Conservation (phyloP, 2,113 vertebrate species). For the Pimephales promelas region DNA sequence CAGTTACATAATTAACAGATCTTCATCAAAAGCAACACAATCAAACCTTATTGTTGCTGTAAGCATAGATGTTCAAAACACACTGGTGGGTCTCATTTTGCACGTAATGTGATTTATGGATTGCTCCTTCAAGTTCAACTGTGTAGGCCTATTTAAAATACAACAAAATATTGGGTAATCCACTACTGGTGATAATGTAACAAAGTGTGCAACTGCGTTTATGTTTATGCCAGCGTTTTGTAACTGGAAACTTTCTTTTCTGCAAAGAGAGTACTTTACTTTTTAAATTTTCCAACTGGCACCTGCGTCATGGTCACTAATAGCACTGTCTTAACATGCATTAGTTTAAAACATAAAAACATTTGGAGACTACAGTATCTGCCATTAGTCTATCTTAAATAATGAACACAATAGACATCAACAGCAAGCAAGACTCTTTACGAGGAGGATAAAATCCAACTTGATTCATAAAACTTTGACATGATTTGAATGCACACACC, state of each 20-base stretch:
- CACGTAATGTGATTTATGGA: constrained; percentile 4
- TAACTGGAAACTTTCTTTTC: background rate
- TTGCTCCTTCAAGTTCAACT: constrained; percentile 20
- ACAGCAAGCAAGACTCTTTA: background rate
- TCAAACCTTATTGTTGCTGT: background rate
- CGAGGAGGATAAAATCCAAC: background rate
- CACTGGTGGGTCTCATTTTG: background rate
- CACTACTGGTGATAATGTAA: background rate
- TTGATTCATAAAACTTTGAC: constrained; percentile 12
- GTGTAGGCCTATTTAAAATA: background rate
- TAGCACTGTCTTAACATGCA: background rate
- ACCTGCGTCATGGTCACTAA: background rate
- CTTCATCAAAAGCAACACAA: constrained; percentile 1
- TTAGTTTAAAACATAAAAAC: too few species aligned
- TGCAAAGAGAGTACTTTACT: background rate
- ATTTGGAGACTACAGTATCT: background rate
- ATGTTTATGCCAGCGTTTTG: background rate
- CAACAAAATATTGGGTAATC: background rate
- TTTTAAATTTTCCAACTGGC: background rate
- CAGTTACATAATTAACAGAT: constrained; percentile 23
- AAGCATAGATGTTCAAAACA: background rate
- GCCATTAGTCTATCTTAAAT: background rate
- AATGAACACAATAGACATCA: background rate
- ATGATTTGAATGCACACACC: background rate
- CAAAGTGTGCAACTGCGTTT: background rate